Conservation (phyloP, 2,113 vertebrate species). For the Rhinoderma darwinii region DNA sequence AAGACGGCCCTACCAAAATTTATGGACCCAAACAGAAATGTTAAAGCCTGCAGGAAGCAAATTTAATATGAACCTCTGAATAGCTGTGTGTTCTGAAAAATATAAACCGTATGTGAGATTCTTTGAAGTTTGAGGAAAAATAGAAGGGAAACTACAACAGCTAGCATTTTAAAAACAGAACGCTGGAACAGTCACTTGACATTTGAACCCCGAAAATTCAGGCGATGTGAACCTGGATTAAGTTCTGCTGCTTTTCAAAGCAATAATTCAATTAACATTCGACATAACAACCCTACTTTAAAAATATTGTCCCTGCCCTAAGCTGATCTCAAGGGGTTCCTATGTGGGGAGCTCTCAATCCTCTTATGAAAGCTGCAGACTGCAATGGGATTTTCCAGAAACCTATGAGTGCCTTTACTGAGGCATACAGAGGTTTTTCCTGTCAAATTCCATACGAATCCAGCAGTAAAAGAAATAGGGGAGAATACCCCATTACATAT, state of each 20-base stretch:
- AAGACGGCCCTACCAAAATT: conserved; percentile 49
- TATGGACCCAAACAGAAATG: conserved; percentile 57
- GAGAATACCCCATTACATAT: no score
- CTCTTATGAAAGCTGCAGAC: conserved; percentile 2
- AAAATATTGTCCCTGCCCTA: conserved; percentile 21
- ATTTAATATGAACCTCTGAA: conserved; percentile 59
- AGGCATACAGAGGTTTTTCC: no score
- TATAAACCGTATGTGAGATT: conserved; percentile 57
- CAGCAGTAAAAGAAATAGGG: no score
- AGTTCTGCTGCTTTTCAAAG: conserved; percentile 15
- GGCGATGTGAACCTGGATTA: conserved; percentile 2
- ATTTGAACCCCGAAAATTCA: conserved; percentile 35
- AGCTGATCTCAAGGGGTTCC: conserved; percentile 11
- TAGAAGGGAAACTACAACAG: conserved; percentile 34
- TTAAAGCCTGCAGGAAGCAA: conserved; percentile 56
- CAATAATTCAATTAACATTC: conserved; percentile 47
- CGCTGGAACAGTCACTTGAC: conserved; percentile 35
- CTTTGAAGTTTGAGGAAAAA: conserved; percentile 47
- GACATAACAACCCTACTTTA: conserved; percentile 19
- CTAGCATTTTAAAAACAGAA: conserved; percentile 45
- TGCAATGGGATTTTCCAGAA: conserved; percentile 1
- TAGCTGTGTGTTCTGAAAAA: conserved; percentile 56
- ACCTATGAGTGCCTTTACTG: background rate
- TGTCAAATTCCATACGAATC: no score
- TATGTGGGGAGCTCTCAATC: background rate